These are phyloP conservation scores for Drosophila kepulauana DNA, from an alignment of 1,140 invertebrate species.

Conservation along the genomic window DNA sequence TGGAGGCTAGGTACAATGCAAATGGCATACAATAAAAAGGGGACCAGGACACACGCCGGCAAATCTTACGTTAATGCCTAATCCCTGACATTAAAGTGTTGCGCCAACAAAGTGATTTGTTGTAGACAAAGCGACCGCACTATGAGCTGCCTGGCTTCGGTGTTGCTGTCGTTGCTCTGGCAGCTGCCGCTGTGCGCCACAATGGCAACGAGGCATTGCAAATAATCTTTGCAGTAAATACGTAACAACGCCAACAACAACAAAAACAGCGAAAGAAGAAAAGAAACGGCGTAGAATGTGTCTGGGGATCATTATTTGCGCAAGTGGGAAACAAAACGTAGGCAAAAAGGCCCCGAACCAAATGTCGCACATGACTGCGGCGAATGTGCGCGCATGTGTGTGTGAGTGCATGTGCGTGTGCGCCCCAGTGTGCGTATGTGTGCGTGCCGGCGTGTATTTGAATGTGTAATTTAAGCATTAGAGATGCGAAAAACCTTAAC, in stretches of 20 bases:
- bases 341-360: conserved; percentile 62
- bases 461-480: conserved; percentile 84
- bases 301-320: conserved; percentile 82
- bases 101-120: conserved; percentile 82
- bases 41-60: conserved; percentile 43
- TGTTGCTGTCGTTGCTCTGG: no score
- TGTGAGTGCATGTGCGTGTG: conserved; percentile 19
- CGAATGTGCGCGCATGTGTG: conserved; percentile 38
- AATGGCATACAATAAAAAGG: conserved; percentile 50
- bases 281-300: conserved; percentile 50
- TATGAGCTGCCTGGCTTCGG: conserved; percentile 37
- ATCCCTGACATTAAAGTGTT: conserved; percentile 81
- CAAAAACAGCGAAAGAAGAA: conserved; percentile 20
- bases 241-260: conserved; percentile 53
- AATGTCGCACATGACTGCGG: conserved; percentile 81
- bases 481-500: conserved; percentile 78
- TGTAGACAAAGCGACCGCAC: conserved; percentile 73
- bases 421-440: conserved; percentile 29
- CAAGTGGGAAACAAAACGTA: conserved; percentile 81
- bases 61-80: conserved; percentile 81
- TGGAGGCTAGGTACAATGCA: conserved; percentile 31
- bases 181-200: conserved; percentile 39
- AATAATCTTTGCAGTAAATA: conserved; percentile 83
- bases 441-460: conserved; percentile 57
- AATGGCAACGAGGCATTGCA: conserved; percentile 74